Evolutionary conservation across 2,797 vertebrate genomes (phyloP), one percentile per base, ranked within the genome.

Genomic region (Gastrophryne carolinensis): DNA sequence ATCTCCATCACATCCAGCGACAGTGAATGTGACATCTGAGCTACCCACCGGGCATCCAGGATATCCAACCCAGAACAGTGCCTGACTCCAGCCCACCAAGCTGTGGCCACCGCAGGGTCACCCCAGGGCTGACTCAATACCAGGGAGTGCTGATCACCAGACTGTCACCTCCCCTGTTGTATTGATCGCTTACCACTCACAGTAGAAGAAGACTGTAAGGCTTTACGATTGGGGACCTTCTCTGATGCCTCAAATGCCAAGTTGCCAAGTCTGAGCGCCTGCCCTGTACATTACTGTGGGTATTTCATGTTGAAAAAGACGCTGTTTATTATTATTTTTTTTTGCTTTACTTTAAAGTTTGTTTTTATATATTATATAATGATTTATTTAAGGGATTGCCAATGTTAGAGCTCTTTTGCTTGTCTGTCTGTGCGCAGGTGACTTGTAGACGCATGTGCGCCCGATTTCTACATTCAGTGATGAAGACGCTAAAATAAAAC

Each of bases 1-100:
- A 99, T 98, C 91, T 99, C 97, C 90, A 98, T 98, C 93, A 98
- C 96, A 82, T 99, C 96, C 87, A 98, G 96, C 90, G 97, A 98
- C 93, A 98, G 96, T 87, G 97, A 99, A 92, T 96, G 96, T 91
- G 96, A 99, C 91, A 96, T 98, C 91, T 98, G 91, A 97, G n/a
- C n/a, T n/a, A n/a, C 78, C 65, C 77, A 74, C 15, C 74, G 49
- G 80, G 80, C 84, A n/a, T 3, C 79, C 57, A 90, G 52, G 21
- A 17, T 41, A 88, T 84, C 88, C 81, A 84, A 87, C 87, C 86
- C 89, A 89, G 87, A 80, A 80, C 88, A 88, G 88, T 89, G 90
- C 91, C 89, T 90, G 87, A 90, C 76, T 88, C n/a, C 82, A 89
- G 86, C 64, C 11, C 10, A 49, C 53, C 27, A 39, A n/a, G 24